Evolutionary conservation across 1,140 invertebrate genomes (phyloP).

Genomic region (Uloborus diversus): DNA sequence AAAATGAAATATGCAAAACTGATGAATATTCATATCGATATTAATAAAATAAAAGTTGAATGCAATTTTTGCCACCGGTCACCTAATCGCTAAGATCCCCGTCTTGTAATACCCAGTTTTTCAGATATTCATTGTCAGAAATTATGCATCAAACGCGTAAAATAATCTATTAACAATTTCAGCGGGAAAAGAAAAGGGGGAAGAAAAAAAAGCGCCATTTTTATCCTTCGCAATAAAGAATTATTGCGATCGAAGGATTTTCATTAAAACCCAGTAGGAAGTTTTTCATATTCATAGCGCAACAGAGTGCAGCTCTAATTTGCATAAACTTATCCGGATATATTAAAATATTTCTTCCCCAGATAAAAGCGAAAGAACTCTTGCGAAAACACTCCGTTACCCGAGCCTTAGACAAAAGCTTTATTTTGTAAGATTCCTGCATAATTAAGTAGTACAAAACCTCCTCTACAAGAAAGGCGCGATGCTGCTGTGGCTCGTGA

Average conservation of each 20-base stretch:
- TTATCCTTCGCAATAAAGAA: slow-evolving; percentile 52
- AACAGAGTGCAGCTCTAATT: slow-evolving; percentile 47
- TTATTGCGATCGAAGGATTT: slow-evolving; percentile 50
- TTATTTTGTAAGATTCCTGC: slow-evolving; percentile 55
- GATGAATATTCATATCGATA: slow-evolving; percentile 46
- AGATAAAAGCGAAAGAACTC: slow-evolving; percentile 6
- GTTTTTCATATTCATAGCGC: slow-evolving; percentile 54
- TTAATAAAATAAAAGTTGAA: slow-evolving; percentile 15
- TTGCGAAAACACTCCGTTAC: slow-evolving; percentile 19
- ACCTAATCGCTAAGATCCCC: slow-evolving; percentile 18
- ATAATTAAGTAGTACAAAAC: slow-evolving; percentile 56
- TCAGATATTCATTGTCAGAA: slow-evolving; percentile 5
- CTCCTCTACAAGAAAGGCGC: slow-evolving; percentile 33
- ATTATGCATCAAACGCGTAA: slow-evolving; percentile 51
- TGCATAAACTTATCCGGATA: slow-evolving; percentile 44
- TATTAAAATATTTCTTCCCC: slow-evolving; percentile 46
- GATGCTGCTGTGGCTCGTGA: slow-evolving; percentile 6
- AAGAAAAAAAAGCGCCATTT: slow-evolving; percentile 43
- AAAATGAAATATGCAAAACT: slow-evolving; percentile 11
- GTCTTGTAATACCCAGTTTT: slow-evolving; percentile 39
- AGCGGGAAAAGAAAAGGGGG: background rate
- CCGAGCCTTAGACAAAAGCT: slow-evolving; percentile 32
- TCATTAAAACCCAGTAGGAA: slow-evolving; percentile 48
- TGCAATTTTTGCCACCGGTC: slow-evolving; percentile 12
- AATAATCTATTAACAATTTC: slow-evolving; percentile 54